phyloP scores from a whole-genome alignment of 2,797 vertebrate genomes.

The Pyrocephalus nanus region DNA sequence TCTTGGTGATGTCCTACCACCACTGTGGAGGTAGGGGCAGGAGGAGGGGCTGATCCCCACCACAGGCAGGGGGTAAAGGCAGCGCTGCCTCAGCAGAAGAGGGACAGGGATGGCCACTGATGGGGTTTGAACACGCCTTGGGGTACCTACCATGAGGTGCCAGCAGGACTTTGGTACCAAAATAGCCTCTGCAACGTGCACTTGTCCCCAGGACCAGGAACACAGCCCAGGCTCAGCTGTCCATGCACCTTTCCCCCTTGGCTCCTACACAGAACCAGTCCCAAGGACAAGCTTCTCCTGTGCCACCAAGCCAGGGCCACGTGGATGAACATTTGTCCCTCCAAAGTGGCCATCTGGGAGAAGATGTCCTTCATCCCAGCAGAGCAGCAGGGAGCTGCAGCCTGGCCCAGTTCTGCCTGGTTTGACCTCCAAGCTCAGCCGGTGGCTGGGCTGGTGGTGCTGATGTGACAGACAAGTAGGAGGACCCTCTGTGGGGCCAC shows the following conservation, averaged over 20 bases:
- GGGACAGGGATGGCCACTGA: rapidly evolving
- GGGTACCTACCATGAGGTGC: not conserved
- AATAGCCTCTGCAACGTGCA: rapidly evolving
- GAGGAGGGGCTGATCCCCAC: not conserved
- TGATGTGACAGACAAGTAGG: not conserved
- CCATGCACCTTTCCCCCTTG: rapidly evolving
- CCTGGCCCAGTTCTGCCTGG: not conserved
- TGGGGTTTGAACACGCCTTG: rapidly evolving
- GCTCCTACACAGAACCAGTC: rapidly evolving
- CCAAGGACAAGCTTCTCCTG: not conserved
- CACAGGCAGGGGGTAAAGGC: not conserved
- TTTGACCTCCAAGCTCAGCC: not conserved
- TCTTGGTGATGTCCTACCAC: not conserved
- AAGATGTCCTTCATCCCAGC: not conserved
- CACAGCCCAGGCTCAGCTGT: rapidly evolving
- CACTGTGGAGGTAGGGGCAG: not conserved
- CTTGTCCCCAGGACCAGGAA: not conserved
- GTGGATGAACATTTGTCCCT: not conserved
- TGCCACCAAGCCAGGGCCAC: not conserved
- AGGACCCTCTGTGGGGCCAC: not conserved
- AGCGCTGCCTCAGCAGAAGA: not conserved
- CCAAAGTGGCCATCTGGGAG: not conserved
- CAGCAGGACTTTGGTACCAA: not conserved
- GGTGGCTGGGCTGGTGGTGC: rapidly evolving
- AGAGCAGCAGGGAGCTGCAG: not conserved